Evolutionary conservation across 2,888 invertebrate species (phyloP).

Genomic region (Alentia gelatinosa): DNA sequence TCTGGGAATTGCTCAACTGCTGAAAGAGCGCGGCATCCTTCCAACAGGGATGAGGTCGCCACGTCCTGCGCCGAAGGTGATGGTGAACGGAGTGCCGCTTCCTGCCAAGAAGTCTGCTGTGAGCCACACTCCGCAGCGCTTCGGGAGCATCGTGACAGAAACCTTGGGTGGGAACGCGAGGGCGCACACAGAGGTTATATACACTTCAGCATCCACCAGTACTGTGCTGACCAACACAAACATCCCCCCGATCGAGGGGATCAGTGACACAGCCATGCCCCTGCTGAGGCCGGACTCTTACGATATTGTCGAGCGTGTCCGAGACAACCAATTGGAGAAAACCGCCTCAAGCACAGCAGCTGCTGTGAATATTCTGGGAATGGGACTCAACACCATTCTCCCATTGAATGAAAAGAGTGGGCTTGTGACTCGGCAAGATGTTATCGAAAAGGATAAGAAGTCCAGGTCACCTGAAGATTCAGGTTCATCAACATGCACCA

Average conservation of each 20-base stretch:
- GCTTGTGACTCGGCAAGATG: constrained; percentile 12
- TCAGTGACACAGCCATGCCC: constrained; percentile 54
- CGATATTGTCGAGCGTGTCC: constrained; percentile 28
- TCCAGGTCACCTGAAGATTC: background rate
- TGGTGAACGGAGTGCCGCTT: background rate
- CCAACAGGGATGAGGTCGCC: background rate
- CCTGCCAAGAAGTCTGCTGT: background rate
- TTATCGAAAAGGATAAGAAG: background rate
- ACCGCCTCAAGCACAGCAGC: constrained; percentile 12
- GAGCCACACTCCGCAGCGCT: constrained; percentile 48
- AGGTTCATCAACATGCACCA: background rate
- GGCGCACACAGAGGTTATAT: constrained; percentile 58
- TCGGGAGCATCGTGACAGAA: constrained; percentile 58
- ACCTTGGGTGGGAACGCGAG: constrained; percentile 42
- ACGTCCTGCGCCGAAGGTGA: background rate
- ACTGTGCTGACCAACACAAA: background rate
- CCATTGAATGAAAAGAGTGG: background rate
- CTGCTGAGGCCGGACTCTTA: constrained; percentile 14
- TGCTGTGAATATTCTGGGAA: constrained; percentile 32
- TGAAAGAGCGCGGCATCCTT: constrained; percentile 58
- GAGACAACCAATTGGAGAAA: constrained; percentile 32
- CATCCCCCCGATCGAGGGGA: constrained; percentile 49
- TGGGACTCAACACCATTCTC: constrained; percentile 53
- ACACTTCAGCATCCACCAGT: background rate
- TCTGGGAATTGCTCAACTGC: constrained; percentile 54